phyloP scores from a whole-genome alignment of 2,797 vertebrate genomes.

The Epinephelus malabaricus region DNA sequence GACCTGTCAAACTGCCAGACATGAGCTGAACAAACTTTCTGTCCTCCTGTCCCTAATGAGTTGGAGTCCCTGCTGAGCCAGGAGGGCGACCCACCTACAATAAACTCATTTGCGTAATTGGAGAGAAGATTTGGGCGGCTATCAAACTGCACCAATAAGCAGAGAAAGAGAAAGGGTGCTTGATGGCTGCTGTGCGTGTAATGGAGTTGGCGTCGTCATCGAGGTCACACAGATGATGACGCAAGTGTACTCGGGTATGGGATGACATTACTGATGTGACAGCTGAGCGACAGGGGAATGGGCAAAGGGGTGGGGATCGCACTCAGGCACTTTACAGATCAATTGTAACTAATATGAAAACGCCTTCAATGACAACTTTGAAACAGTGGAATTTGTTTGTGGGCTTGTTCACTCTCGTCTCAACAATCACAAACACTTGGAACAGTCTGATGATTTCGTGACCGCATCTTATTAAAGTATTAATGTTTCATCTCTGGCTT shows the following conservation, averaged over 20 bases:
- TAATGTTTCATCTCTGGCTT: slow-evolving; percentile 40
- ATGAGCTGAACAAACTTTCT: slow-evolving; percentile 49
- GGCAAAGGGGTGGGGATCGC: too few species aligned
- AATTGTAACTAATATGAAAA: too few species aligned
- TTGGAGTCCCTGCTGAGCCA: slow-evolving; percentile 47
- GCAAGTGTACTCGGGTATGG: too few species aligned
- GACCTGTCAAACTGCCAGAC: slow-evolving; percentile 26
- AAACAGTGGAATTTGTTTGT: not conserved
- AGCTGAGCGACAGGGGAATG: too few species aligned
- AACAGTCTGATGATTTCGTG: slow-evolving; percentile 8
- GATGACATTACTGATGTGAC: too few species aligned
- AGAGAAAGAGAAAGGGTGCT: slow-evolving; percentile 57
- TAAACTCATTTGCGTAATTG: slow-evolving; percentile 73
- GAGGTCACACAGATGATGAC: too few species aligned
- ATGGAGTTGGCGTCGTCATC: too few species aligned
- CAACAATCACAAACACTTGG: not conserved
- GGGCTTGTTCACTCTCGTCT: slow-evolving; percentile 1
- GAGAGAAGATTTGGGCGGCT: slow-evolving; percentile 60
- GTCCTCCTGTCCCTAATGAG: slow-evolving; percentile 67
- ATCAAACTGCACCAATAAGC: slow-evolving; percentile 52
- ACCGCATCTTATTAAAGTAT: slow-evolving; percentile 37
- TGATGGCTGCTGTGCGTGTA: slow-evolving; percentile 42
- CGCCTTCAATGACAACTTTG: not conserved
- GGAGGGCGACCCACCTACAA: slow-evolving; percentile 32
- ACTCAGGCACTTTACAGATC: too few species aligned